phyloP scores from a whole-genome alignment of 2,888 invertebrate species.

The Pristionchus maxplancki region DNA sequence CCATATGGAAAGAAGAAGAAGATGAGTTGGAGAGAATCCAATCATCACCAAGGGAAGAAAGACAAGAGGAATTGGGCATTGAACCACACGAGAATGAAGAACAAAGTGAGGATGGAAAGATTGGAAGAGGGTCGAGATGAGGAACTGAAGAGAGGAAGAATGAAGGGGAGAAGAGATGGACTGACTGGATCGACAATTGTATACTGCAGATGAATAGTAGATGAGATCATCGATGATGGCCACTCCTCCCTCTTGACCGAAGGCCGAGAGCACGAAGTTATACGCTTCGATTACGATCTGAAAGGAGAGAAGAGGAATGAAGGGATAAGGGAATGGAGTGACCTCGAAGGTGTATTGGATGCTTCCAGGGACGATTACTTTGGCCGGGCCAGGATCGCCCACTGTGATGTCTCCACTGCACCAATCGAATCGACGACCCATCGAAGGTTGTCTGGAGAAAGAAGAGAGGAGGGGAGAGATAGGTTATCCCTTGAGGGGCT shows the following conservation, averaged over 20 bases:
- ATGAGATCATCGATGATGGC: conserved; percentile 71
- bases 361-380: conserved; percentile 69
- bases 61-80: conserved; percentile 34
- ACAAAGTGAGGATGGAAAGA: conserved; percentile 14
- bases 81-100: conserved; percentile 29
- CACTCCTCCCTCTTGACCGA: conserved; percentile 71
- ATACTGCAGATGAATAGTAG: conserved; percentile 64
- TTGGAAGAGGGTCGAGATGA: neutral
- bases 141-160: neutral
- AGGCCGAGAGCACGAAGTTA: conserved; percentile 68
- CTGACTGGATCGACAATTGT: conserved; percentile 61
- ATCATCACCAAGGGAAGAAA: neutral
- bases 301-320: conserved; percentile 45
- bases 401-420: conserved; percentile 66
- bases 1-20: neutral
- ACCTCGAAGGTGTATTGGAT: conserved; percentile 69
- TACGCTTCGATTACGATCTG: conserved; percentile 73
- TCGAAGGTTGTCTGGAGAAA: conserved; percentile 59
- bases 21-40: neutral
- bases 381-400: conserved; percentile 66
- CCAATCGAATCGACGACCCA: conserved; percentile 67
- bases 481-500: neutral
- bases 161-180: neutral
- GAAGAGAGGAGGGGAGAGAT: neutral
- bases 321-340: neutral